Conservation (phyloP, 2,888 invertebrate genomes). For the Loripinus fragilis region DNA sequence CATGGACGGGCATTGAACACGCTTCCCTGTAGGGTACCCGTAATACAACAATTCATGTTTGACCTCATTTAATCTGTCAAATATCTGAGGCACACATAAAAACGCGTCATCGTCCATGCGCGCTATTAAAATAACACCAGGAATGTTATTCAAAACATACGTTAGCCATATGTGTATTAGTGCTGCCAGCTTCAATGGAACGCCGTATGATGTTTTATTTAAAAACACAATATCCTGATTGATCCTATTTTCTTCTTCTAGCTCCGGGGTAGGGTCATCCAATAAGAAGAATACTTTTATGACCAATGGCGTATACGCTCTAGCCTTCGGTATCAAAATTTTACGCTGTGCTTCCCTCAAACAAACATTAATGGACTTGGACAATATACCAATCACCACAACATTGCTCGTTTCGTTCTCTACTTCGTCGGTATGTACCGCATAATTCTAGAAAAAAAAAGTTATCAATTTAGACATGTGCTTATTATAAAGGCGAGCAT, state of each 20-base stretch:
- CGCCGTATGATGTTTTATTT: neutral
- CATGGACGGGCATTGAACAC: neutral
- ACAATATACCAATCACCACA: slow-evolving; percentile 1
- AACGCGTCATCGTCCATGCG: slow-evolving; percentile 3
- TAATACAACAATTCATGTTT: neutral
- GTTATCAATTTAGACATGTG: too few relatives aligned
- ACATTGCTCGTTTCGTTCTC: too few relatives aligned
- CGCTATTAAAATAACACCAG: neutral
- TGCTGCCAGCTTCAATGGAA: neutral
- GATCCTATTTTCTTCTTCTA: neutral
- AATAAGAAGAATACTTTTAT: neutral
- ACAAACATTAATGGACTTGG: neutral
- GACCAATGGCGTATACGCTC: neutral
- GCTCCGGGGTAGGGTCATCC: neutral
- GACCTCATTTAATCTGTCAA: neutral
- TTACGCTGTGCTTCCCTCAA: neutral
- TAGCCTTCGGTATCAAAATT: neutral
- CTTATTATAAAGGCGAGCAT: too few relatives aligned
- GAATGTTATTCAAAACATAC: neutral
- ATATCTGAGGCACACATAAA: neutral
- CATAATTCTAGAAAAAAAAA: too few relatives aligned
- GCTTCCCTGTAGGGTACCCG: neutral
- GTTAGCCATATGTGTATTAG: neutral
- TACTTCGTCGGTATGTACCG: too few relatives aligned
- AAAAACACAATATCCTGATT: neutral